Base-by-base conservation (phyloP, 2,113 vertebrate species). In the Oryzias woworae region DNA sequence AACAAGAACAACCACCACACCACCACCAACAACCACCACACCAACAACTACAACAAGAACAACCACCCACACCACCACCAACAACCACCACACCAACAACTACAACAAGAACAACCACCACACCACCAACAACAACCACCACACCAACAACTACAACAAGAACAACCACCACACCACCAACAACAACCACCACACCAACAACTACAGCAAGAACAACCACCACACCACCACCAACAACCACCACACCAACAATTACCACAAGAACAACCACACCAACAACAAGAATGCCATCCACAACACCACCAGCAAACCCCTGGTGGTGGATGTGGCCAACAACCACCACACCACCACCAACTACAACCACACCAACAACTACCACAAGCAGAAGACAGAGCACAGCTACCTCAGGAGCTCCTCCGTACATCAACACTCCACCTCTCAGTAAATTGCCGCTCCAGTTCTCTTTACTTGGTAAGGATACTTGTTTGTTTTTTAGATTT, bases 361-460 rank as follows among this genome's bases (percentile, higher is more conserved):
- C 41, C 15, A 5, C 68, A 2, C 7, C 36, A 46, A 3, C 18
- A 1, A 12, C 24, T 16, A 12, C 50, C 0, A 22, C n/a, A 5
- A 20, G 51, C 43, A 2, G n/a, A 12, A 18, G 51, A 45, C 53
- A 36, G 47, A 50, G 26, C 1, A 44, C 49, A 7, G 5, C 2
- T 1, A 42, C 58, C 26, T 0, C 23, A n/a, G 16, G 44, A 36
- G 7, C 10, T 12, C 3, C 1, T 3, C 14, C 13, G 0, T 12
- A 50, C 1, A 1, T 16, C 16, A 22, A 22, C 45, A 17, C 8
- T 24, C 0, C 1, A 16, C 64, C 87, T 14, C 74, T 91, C 42
- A 90, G 88, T 55, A 76, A 79, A 86, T 74, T 87, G 2, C 88
- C 90, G 2, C 36, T 88, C 53, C 89, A 90, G 0, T 90, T 91